These are phyloP conservation scores for Acleris sparsana DNA, from an alignment of 2,888 invertebrate genomes.

Conservation along the genomic window DNA sequence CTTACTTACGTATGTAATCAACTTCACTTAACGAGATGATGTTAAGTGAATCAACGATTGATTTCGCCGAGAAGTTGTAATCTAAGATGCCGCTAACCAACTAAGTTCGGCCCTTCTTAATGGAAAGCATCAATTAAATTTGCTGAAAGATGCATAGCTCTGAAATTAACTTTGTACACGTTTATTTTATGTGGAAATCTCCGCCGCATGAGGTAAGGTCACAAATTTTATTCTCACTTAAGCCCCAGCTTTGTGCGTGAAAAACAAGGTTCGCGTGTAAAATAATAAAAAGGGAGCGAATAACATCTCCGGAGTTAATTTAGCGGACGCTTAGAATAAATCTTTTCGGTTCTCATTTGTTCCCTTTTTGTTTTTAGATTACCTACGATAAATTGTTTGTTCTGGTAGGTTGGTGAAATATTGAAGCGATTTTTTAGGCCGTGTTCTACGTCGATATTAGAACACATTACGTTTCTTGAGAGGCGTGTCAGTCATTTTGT, in stretches of 20 bases:
- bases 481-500: too few relatives aligned
- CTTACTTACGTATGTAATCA: not conserved
- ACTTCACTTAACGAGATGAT: conserved; percentile 2
- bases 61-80: not conserved
- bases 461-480: not conserved
- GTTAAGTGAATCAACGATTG: conserved; percentile 18
- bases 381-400: conserved; percentile 37
- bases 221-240: conserved; percentile 51
- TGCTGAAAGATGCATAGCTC: not conserved
- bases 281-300: conserved; percentile 61
- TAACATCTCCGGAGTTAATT: conserved; percentile 62
- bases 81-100: conserved; percentile 1
- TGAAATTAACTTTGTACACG: conserved; percentile 34
- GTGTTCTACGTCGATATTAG: not conserved
- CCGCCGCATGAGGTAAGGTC: conserved; percentile 40
- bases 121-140: conserved; percentile 14
- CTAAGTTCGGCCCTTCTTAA: conserved; percentile 1
- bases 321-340: conserved; percentile 61
- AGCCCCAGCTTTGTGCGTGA: conserved; percentile 49
- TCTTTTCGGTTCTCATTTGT: conserved; percentile 56
- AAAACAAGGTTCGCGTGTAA: conserved; percentile 52
- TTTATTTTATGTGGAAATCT: conserved; percentile 39
- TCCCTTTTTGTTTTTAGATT: conserved; percentile 38
- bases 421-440: conserved; percentile 32
- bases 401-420: conserved; percentile 33